Evolutionary conservation across 2,888 invertebrate genomes (phyloP), one percentile per base, ranked within the genome.

Genomic region (Temnothorax ravouxi): DNA sequence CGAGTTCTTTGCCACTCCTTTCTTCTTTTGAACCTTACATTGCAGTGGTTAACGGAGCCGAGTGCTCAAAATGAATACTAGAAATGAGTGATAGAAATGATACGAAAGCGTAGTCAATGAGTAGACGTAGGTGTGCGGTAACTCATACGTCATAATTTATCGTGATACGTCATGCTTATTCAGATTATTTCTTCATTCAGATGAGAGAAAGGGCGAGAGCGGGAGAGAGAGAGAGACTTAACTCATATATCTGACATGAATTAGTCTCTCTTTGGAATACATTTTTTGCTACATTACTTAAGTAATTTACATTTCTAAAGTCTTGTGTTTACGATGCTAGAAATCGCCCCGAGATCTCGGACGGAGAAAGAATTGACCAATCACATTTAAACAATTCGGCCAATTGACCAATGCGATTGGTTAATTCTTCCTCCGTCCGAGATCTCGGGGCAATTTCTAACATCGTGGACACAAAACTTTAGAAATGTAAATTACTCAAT

Each of bases 81-180:
- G 50, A 50, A 50, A 25, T 25, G 25, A 38, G 18, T 44, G 47
- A 3, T 25, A 47, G 9, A 61, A 75, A 47, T 47, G 34, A 59
- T 34, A 61, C 44, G 47, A 59, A 47, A 61, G 50, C n/a, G 29
- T 66, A 50, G 29, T 64, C 75, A 64, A 75, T 61, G 61, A 34
- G n/a, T 54, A 44, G 25, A 47, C 18, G 29, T 47, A 61, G n/a
- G 18, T 59, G 18, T 29, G 29, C 44, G 25, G 4, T 56, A 59
- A 61, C 13, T 41, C 9, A 62, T 62, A 9, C 13, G 6, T 47
- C 64, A 34, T 29, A 56, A 76, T 64, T 76, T 76, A 64, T 76
- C 13, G 38, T 25, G 38, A 64, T 21, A 52, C 13, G 25, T 76
- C 50, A 76, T 29, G 25, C n/a, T 64, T 64, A 25, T 62, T 52